Base-by-base conservation (phyloP, 2,888 invertebrate species). In the Pyrrhosoma nymphula region DNA sequence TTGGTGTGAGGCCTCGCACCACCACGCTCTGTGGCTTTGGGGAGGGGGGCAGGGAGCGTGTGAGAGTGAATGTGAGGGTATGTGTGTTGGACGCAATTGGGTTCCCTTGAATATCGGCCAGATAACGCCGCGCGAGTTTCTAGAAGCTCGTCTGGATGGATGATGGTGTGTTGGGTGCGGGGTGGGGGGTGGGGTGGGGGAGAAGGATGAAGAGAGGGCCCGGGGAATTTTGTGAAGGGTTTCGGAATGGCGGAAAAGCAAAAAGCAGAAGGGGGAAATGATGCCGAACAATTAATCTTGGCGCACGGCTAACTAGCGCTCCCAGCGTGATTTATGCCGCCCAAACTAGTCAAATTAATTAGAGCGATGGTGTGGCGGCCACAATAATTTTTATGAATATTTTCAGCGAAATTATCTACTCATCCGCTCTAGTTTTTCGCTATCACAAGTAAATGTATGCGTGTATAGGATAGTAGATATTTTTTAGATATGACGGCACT, bases 211-310 rank as follows among this genome's bases (percentile, higher is more conserved):
- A 23, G n/a, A n/a, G 35, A 82, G 82, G n/a, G 82, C 30, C 14
- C 23, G 16, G 82, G 35, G 82, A 82, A 35, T 82, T 69, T 82
- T 82, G 82, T 35, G 35, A 82, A 30, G 82, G 82, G 35, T 30
- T 63, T 16, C 16, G 69, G 69, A 10, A 16, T 35, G 63, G 93
- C 39, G 26, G 47, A 47, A 8, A 47, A 91, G 91, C 93, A 93
- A 93, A 93, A 93, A 93, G 69, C 63, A 56, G 69, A 93, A 93
- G 69, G 69, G 93, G 75, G 69, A 93, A 93, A 93, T 75, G 93
- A 93, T 93, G 69, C 93, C 93, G 69, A 93, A 93, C 93, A 93
- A 93, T 93, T 93, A 93, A 93, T 93, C 93, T 93, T 75, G 69
- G 69, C 93, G 63, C 93, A 69, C 55, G 47, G 35, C 82, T 82